Percentiles rank a stretch among this genome's conserved stretches.
phyloP scores from a whole-genome alignment of 2,113 vertebrate species.

The Colinus virginianus region DNA sequence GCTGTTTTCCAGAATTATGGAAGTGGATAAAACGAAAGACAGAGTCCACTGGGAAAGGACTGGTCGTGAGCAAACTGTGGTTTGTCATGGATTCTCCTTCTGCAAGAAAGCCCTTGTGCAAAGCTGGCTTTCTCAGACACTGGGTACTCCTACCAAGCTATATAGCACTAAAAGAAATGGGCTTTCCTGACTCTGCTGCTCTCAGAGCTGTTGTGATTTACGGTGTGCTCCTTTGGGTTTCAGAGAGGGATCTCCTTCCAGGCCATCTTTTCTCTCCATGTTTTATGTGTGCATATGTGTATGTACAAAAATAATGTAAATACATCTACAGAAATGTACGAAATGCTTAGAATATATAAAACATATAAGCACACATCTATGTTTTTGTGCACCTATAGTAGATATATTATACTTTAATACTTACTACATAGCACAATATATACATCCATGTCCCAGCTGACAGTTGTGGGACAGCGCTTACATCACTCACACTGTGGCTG shows the following conservation, averaged over 20 bases:
- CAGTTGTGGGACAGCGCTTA: rapidly evolving
- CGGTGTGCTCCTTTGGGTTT: rapidly evolving
- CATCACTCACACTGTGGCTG: rapidly evolving
- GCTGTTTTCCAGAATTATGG: background rate
- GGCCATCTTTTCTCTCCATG: rapidly evolving
- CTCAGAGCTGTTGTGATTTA: background rate
- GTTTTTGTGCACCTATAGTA: background rate
- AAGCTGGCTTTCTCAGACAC: background rate
- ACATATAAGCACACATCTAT: rapidly evolving
- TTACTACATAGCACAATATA: rapidly evolving
- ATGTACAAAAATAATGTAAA: background rate
- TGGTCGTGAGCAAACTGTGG: background rate
- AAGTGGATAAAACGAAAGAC: background rate
- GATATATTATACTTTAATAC: rapidly evolving
- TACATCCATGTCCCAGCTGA: background rate
- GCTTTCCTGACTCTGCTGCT: background rate
- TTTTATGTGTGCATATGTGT: background rate
- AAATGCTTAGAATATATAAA: too few relatives aligned
- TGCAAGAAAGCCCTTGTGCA: background rate
- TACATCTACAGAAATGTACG: rapidly evolving
- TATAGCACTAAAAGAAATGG: rapidly evolving
- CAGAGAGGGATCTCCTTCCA: background rate
- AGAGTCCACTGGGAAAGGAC: background rate
- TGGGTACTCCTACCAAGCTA: rapidly evolving
- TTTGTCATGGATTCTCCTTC: background rate